Conservation (phyloP, 2,113 vertebrate genomes). For the Pseudopipra pipra region DNA sequence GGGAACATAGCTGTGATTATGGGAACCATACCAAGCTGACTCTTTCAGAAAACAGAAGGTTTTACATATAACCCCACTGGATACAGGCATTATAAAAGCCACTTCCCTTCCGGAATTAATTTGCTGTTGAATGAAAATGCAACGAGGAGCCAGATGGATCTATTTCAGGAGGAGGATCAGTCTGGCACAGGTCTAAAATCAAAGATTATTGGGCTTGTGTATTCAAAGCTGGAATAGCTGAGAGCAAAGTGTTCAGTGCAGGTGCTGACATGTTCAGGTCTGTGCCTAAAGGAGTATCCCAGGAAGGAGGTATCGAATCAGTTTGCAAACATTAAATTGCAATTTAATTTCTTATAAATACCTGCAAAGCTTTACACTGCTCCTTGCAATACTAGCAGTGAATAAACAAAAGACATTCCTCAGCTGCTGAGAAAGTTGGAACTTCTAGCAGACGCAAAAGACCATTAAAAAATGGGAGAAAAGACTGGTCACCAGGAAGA, state of each 20-base stretch:
- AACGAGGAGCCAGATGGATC: constrained; percentile 19
- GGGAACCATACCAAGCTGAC: neutral
- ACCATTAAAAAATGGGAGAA: neutral
- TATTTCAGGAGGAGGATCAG: neutral
- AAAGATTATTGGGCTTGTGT: neutral
- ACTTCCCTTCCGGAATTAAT: neutral
- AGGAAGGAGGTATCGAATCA: neutral
- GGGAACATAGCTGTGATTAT: neutral
- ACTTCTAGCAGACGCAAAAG: neutral
- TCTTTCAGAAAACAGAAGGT: neutral
- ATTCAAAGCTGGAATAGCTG: neutral
- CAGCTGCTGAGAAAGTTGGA: neutral
- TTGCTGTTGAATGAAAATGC: neutral
- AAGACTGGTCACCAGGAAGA: neutral
- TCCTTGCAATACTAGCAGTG: neutral
- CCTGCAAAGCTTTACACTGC: neutral
- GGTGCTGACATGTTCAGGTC: neutral
- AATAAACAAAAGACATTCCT: neutral
- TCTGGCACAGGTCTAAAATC: neutral
- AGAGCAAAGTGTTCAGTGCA: neutral
- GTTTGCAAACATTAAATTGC: neutral
- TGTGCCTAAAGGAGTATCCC: neutral
- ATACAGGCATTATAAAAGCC: neutral
- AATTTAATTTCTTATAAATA: neutral
- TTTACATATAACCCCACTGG: neutral